Base-by-base conservation (phyloP, 2,797 vertebrate species). In the Denticeps clupeoides region DNA sequence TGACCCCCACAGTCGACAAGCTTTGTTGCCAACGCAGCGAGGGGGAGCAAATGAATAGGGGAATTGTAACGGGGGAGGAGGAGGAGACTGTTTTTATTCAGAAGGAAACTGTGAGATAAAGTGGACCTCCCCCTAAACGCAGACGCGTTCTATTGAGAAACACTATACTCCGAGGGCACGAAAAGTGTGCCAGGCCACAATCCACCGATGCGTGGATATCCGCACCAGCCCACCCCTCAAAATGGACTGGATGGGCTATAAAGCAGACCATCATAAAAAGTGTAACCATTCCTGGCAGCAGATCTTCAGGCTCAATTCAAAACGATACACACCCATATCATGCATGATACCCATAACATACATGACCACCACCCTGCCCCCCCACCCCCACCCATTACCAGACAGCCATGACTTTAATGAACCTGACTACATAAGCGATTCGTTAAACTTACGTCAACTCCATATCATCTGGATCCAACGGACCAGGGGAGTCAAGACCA, bases 391-490 rank as follows among this genome's bases (percentile, higher is more conserved):
- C 29, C 7, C 9, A 28, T 16, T 26, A 38, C 28, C 19, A 45
- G n/a, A 24, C n/a, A n/a, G n/a, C n/a, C n/a, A n/a, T n/a, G n/a
- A n/a, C n/a, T n/a, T n/a, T n/a, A n/a, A n/a, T n/a, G n/a, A n/a
- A n/a, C n/a, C n/a, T n/a, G n/a, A n/a, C n/a, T n/a, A n/a, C n/a
- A n/a, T n/a, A n/a, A n/a, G n/a, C n/a, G n/a, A 38, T 54, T 33
- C 40, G 40, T 5, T 6, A 12, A 51, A 89, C 89, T 88, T 78
- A 93, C 91, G 59, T 57, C 10, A 86, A 77, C 2, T 87, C 85
- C 10, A 84, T 60, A 49, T 73, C 78, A 2, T 65, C 13, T 1
- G 64, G 32, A 23, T 91, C 88, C 69, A 85, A 22, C 8, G 87
- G 84, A 40, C 83, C 84, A 0, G 82, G 85, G 32, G 63, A 82